Evolutionary conservation across 2,888 invertebrate species (phyloP).

Genomic region (Scrobipalpa costella): DNA sequence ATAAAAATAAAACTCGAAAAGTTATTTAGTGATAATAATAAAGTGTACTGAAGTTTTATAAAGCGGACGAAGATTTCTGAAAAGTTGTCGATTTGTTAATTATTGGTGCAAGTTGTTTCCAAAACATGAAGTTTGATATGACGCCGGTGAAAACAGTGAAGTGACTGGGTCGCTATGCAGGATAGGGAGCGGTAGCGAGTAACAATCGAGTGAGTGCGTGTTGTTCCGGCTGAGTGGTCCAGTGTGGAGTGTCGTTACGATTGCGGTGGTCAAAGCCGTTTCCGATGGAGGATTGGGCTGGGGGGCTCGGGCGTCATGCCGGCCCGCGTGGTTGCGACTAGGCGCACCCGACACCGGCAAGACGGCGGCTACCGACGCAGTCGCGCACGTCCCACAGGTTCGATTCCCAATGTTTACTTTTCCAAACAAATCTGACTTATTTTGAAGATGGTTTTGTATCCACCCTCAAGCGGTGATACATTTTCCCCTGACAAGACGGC

Average conservation of each 20-base stretch:
- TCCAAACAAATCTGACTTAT: slow-evolving; percentile 14
- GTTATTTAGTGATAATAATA: slow-evolving; percentile 39
- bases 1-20: slow-evolving; percentile 42
- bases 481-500: slow-evolving; percentile 76
- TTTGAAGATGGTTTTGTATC: too few relatives aligned
- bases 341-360: slow-evolving; percentile 62
- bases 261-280: slow-evolving; percentile 53
- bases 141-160: slow-evolving; percentile 56
- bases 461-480: too few relatives aligned
- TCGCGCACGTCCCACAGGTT: slow-evolving; percentile 71
- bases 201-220: slow-evolving; percentile 68
- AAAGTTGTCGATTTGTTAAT: slow-evolving; percentile 41
- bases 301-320: slow-evolving; percentile 67
- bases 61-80: slow-evolving; percentile 30
- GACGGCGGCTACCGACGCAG: slow-evolving; percentile 70
- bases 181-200: slow-evolving; percentile 63
- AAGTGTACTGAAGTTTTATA: slow-evolving; percentile 28
- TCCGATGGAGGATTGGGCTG: slow-evolving; percentile 70
- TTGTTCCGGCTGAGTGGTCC: slow-evolving; percentile 67
- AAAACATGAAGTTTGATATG: slow-evolving; percentile 66
- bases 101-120: slow-evolving; percentile 60
- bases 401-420: slow-evolving; percentile 33
- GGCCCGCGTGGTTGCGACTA: slow-evolving; percentile 66
- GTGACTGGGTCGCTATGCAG: slow-evolving; percentile 57
- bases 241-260: slow-evolving; percentile 42